These are phyloP conservation scores for Scylla paramamosain DNA, from an alignment of 1,140 invertebrate species.

Conservation along the genomic window DNA sequence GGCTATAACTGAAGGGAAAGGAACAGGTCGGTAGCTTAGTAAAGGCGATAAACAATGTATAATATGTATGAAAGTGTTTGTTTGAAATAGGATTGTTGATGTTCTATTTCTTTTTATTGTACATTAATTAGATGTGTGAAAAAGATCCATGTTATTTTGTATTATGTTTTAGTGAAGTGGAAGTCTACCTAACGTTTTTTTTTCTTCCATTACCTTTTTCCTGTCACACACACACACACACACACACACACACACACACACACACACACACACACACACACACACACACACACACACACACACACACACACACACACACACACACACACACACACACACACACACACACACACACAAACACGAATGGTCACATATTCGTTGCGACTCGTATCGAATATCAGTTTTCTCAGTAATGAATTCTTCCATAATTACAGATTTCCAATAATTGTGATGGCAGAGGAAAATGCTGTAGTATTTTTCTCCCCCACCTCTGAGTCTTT, in stretches of 20 bases:
- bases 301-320: slow-evolving; percentile 20
- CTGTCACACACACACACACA: too few relatives aligned
- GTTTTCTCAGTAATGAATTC: neutral
- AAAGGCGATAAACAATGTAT: too few relatives aligned
- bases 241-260: neutral
- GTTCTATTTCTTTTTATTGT: too few relatives aligned
- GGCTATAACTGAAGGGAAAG: too few relatives aligned
- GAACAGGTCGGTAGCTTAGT: too few relatives aligned
- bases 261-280: neutral
- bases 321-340: slow-evolving; percentile 20
- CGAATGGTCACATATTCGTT: neutral
- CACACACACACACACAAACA: slow-evolving; percentile 7
- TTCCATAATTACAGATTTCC: slow-evolving; percentile 23
- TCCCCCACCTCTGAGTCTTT: neutral
- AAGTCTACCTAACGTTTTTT: too few relatives aligned
- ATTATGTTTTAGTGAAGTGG: too few relatives aligned
- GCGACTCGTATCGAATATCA: neutral
- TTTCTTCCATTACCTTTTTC: too few relatives aligned
- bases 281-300: slow-evolving; percentile 15
- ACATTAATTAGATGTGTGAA: too few relatives aligned
- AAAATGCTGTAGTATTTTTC: neutral
- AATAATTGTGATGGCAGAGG: slow-evolving; percentile 13
- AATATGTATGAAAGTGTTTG: too few relatives aligned
- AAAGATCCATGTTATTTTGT: too few relatives aligned
- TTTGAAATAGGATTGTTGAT: too few relatives aligned